These are phyloP conservation scores for Bombylius major DNA, from an alignment of 2,888 invertebrate species.

Conservation along the genomic window DNA sequence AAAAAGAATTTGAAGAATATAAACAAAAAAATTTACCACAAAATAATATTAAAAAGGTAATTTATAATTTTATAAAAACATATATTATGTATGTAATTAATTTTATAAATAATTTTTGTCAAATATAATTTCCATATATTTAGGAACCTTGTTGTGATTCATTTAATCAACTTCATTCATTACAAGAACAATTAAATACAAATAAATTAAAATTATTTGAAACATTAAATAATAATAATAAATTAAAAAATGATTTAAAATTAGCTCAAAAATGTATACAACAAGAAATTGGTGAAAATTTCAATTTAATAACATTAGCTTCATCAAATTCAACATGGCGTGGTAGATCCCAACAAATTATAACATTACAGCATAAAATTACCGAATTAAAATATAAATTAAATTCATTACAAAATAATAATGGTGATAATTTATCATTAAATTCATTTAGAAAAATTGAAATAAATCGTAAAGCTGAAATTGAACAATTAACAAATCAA, in stretches of 20 bases:
- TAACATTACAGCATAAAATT: constrained; percentile 53
- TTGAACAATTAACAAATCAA: constrained; percentile 48
- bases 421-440: background rate
- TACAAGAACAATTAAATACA: constrained; percentile 43
- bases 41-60: background rate
- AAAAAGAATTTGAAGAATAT: background rate
- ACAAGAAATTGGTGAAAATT: constrained; percentile 62
- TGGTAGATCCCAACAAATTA: constrained; percentile 64
- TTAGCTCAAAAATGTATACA: constrained; percentile 59
- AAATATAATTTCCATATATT: background rate
- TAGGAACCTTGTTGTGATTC: constrained; percentile 16
- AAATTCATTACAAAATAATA: background rate
- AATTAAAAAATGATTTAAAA: constrained; percentile 57
- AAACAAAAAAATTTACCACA: background rate
- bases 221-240: constrained; percentile 52
- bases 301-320: constrained; percentile 48
- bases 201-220: constrained; percentile 54
- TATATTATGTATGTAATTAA: background rate
- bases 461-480: constrained; percentile 40
- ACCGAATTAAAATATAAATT: constrained; percentile 52
- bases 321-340: constrained; percentile 54
- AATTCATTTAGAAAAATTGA: constrained; percentile 28
- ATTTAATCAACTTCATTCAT: constrained; percentile 21
- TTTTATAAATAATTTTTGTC: background rate
- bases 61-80: background rate